Percentiles rank a stretch among this genome's conserved stretches.
These are phyloP conservation scores for Microtus ochrogaster DNA, from an alignment of 2,113 vertebrate species.

Conservation along the genomic window DNA sequence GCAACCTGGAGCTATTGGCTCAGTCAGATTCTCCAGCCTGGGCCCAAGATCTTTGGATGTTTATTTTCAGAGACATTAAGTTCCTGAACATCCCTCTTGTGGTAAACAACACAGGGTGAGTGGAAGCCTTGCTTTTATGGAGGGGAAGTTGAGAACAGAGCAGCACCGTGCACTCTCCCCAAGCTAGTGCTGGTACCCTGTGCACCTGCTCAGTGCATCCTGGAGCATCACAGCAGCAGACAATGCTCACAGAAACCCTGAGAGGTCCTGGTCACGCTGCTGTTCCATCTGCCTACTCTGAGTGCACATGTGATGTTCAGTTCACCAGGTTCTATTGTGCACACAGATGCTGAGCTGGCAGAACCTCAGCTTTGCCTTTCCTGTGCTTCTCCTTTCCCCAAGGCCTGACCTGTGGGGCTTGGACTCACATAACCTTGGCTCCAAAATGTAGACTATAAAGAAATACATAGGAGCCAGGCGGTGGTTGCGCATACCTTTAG, in stretches of 20 bases:
- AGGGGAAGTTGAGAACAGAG: background rate
- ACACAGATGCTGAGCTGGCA: accelerated
- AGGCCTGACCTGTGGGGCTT: accelerated
- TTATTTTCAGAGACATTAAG: slow-evolving; percentile 91
- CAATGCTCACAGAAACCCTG: background rate
- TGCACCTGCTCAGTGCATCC: background rate
- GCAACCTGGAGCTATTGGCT: slow-evolving; percentile 92
- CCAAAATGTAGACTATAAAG: background rate
- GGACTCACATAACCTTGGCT: background rate
- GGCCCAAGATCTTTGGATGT: slow-evolving; percentile 92
- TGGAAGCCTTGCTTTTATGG: background rate
- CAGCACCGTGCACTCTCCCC: accelerated
- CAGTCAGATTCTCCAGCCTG: slow-evolving; percentile 76
- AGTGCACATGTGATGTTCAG: accelerated
- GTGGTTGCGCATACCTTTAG: too few species aligned
- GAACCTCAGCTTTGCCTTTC: background rate
- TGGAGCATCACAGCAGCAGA: background rate
- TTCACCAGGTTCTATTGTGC: accelerated
- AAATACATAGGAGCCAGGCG: too few species aligned
- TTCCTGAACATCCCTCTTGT: slow-evolving; percentile 89
- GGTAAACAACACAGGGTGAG: slow-evolving; percentile 84
- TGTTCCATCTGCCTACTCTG: background rate
- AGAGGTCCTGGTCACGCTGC: background rate
- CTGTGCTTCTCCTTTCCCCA: accelerated
- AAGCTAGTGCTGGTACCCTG: background rate